Evolutionary conservation across 2,888 invertebrate species (phyloP).

Genomic region (Heteromyza rotundicornis): DNA sequence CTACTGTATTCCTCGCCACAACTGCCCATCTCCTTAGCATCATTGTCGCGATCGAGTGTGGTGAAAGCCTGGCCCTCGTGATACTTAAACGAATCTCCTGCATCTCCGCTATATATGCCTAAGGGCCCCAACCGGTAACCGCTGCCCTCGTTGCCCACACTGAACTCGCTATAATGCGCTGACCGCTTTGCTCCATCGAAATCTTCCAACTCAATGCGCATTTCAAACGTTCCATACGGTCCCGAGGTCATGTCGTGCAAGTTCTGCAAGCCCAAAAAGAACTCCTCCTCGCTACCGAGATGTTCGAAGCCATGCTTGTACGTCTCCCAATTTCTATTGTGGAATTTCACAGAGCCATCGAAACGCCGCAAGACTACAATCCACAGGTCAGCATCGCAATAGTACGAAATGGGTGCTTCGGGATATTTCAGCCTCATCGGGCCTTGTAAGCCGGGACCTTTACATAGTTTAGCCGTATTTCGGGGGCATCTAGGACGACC

Average conservation of each 20-base stretch:
- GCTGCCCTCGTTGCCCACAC: constrained; percentile 13
- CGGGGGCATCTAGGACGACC: too few species aligned
- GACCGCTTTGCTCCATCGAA: constrained; percentile 26
- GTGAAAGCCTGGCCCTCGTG: constrained; percentile 22
- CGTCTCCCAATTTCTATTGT: constrained; percentile 16
- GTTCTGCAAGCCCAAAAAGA: constrained; percentile 20
- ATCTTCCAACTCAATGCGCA: constrained; percentile 38
- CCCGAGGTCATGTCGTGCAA: constrained; percentile 13
- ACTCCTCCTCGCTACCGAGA: constrained; percentile 9
- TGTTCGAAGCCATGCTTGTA: constrained; percentile 21
- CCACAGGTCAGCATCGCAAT: constrained; percentile 16
- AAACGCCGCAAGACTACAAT: constrained; percentile 16
- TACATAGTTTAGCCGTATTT: too few species aligned
- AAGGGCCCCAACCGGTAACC: constrained; percentile 10
- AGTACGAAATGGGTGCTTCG: not conserved
- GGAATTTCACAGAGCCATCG: constrained; percentile 19
- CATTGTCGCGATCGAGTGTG: constrained; percentile 23
- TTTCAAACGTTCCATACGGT: constrained; percentile 1
- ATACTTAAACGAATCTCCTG: constrained; percentile 22
- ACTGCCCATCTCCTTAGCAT: constrained; percentile 18
- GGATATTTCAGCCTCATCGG: not conserved
- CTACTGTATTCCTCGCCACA: constrained; percentile 20
- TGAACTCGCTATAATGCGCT: constrained; percentile 20
- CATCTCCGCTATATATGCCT: constrained; percentile 17
- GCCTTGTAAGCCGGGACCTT: not conserved